Percentiles rank a stretch among this genome's conserved stretches.
Conservation (phyloP, 2,888 invertebrate genomes). For the Brenthis ino region DNA sequence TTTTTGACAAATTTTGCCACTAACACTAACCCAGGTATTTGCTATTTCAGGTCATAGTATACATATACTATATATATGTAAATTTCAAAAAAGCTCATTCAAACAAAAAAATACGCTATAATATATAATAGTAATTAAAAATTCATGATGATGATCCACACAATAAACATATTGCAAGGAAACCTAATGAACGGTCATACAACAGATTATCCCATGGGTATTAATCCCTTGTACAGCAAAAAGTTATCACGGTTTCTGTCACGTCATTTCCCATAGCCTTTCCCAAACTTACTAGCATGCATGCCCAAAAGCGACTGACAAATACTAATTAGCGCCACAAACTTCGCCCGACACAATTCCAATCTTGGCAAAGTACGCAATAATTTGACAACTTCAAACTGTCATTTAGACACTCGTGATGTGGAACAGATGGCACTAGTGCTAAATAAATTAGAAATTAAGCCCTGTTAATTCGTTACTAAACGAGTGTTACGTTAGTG, state of each 20-base stretch:
- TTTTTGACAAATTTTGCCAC: no score
- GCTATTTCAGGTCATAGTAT: no score
- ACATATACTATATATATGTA: no score
- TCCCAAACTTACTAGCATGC: slow-evolving; percentile 35
- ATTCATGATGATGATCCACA: no score
- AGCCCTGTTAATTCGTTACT: neutral
- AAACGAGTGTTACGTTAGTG: neutral
- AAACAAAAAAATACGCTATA: no score
- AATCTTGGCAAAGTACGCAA: slow-evolving; percentile 60
- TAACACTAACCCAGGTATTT: no score
- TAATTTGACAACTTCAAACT: slow-evolving; percentile 78
- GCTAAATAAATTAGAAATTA: slow-evolving; percentile 57
- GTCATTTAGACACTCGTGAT: slow-evolving; percentile 67
- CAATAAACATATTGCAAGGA: no score
- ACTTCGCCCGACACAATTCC: slow-evolving; percentile 47
- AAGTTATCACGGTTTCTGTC: slow-evolving; percentile 22
- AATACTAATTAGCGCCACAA: slow-evolving; percentile 44
- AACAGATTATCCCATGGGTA: neutral
- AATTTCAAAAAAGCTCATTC: no score
- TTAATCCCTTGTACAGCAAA: slow-evolving; percentile 29
- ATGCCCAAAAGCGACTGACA: slow-evolving; percentile 40
- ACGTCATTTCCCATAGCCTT: slow-evolving; percentile 33
- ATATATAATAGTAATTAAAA: no score
- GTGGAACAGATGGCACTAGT: slow-evolving; percentile 68
- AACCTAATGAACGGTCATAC: no score